phyloP scores from a whole-genome alignment of 2,888 invertebrate genomes.

The Tholera decimalis region DNA sequence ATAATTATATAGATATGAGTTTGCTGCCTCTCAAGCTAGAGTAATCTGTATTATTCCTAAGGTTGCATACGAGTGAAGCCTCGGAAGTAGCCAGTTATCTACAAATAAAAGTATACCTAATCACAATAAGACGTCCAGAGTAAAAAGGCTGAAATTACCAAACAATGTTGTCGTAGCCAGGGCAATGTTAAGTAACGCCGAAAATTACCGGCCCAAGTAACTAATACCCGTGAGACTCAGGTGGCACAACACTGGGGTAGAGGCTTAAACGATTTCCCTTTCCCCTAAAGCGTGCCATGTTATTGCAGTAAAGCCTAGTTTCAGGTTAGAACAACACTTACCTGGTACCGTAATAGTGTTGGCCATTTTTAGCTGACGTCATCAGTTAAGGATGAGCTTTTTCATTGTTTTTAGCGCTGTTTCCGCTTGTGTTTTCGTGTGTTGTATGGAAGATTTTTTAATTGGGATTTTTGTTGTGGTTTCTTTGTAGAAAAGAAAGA shows the following conservation, averaged over 20 bases:
- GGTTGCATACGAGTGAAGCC: neutral
- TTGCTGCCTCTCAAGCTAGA: no score
- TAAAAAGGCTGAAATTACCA: slow-evolving; percentile 64
- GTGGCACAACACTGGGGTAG: slow-evolving; percentile 79
- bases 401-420: slow-evolving; percentile 36
- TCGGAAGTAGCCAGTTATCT: neutral
- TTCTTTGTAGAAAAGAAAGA: neutral
- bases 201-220: slow-evolving; percentile 76
- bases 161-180: slow-evolving; percentile 57
- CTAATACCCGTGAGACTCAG: slow-evolving; percentile 78
- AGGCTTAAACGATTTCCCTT: slow-evolving; percentile 85
- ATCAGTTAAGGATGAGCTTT: slow-evolving; percentile 56
- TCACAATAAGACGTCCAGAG: slow-evolving; percentile 38
- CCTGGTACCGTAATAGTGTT: slow-evolving; percentile 58
- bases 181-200: slow-evolving; percentile 66
- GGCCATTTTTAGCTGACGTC: slow-evolving; percentile 56
- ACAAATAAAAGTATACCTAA: slow-evolving; percentile 43
- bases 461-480: slow-evolving; percentile 13
- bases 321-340: slow-evolving; percentile 72
- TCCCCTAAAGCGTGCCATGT: slow-evolving; percentile 72
- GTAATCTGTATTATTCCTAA: no score
- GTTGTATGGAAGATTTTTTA: slow-evolving; percentile 30
- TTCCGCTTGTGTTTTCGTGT: slow-evolving; percentile 42
- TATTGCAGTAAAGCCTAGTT: slow-evolving; percentile 81
- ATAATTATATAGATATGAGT: no score